Evolutionary conservation across 2,888 invertebrate species (phyloP), one percentile per base, ranked within the genome.

Genomic region (Epinotia bilunana): DNA sequence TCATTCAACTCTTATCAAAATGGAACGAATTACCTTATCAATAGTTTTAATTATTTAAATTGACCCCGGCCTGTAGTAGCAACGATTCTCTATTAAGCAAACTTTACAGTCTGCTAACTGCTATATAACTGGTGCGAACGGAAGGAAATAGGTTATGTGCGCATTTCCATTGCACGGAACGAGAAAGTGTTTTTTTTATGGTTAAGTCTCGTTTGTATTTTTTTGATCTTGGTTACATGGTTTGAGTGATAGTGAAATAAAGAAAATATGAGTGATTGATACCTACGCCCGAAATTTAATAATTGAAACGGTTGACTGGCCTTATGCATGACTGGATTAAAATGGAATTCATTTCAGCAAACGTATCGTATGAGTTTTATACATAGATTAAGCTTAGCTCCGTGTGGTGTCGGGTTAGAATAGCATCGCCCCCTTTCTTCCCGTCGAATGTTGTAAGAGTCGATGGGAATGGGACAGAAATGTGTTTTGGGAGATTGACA

Each of bases 81-180:
- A n/a, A 55, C 78, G 77, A 49, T 79, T 72, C 79, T 78, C 74
- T 78, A 74, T 76, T 77, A 81, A 85, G 82, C 62, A 68, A 77
- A 69, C 74, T 82, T 83, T 77, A 83, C 83, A 82, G 72, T 81
- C 79, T 60, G 77, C 49, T 82, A 77, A 78, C 77, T 80, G 65
- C 78, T 84, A 83, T 88, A 84, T 87, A 88, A 83, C 79, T 82
- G 77, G 77, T 79, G 75, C 68, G 69, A 78, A 74, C 80, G 81
- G 83, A 81, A 84, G 86, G 87, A 87, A 89, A 87, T 81, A 80
- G 78, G 58, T 46, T 60, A 20, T 68, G 33, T 46, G 80, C n/a
- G n/a, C 63, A 85, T 86, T 82, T 86, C 85, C 87, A 86, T 78
- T 82, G 74, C 78, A 73, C 72, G 49, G 49, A 18, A 13, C 46